These are phyloP conservation scores for Nannospalax galili DNA, from an alignment of 2,113 vertebrate genomes.

Conservation along the genomic window DNA sequence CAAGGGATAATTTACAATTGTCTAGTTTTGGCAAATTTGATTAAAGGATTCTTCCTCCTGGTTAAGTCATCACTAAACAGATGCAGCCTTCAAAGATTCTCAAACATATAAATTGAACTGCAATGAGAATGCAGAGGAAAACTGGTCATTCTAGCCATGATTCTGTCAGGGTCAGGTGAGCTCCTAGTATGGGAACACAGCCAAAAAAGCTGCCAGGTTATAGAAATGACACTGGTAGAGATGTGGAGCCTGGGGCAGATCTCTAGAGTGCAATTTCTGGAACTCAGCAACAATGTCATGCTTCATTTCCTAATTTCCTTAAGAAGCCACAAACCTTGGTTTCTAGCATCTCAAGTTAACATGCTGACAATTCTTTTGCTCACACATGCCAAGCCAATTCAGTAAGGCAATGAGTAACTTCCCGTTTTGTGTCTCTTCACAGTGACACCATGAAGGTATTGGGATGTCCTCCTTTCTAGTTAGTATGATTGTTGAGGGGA, in stretches of 20 bases:
- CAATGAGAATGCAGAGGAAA: background rate
- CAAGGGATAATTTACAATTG: background rate
- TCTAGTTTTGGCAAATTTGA: constrained; percentile 7
- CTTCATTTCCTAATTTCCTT: constrained; percentile 28
- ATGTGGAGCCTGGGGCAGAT: background rate
- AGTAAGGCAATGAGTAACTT: background rate
- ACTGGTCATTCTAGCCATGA: background rate
- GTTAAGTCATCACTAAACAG: background rate
- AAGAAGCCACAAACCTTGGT: constrained; percentile 3
- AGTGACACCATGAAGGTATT: too few species aligned
- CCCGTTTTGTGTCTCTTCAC: background rate
- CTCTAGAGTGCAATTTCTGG: background rate
- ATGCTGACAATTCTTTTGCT: background rate
- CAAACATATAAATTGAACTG: background rate
- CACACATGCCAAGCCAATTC: background rate
- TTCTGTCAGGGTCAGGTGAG: background rate
- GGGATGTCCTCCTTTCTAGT: background rate
- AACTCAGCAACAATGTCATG: background rate
- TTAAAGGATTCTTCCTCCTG: constrained; percentile 42
- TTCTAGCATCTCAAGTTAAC: background rate
- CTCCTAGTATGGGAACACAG: background rate
- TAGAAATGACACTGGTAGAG: background rate
- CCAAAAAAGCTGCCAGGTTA: background rate
- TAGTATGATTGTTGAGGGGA: too few species aligned
- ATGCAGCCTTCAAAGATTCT: constrained; percentile 18